A percentile compares a stretch with the other conserved stretches of the same genome.
phyloP scores from a whole-genome alignment of 2,888 invertebrate genomes.

The Acanthopleura granulata region DNA sequence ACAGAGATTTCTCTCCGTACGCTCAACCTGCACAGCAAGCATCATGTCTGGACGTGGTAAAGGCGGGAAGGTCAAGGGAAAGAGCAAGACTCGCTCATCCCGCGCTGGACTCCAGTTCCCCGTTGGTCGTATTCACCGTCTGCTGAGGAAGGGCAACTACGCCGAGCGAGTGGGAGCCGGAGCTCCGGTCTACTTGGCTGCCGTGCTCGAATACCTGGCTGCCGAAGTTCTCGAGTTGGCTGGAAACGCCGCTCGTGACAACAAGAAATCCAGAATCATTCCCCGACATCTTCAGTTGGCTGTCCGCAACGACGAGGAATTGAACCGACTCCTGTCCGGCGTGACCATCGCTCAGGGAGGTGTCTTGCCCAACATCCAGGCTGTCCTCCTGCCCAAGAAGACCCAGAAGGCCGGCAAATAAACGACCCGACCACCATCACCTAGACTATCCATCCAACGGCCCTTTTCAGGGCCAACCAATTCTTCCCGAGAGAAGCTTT shows the following conservation, averaged over 20 bases:
- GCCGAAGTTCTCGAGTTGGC: conserved; percentile 74
- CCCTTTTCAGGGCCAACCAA: too few relatives aligned
- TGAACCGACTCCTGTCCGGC: conserved; percentile 80
- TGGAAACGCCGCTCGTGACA: conserved; percentile 71
- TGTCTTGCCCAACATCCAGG: conserved; percentile 83
- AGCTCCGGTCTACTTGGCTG: conserved; percentile 62
- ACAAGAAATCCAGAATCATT: conserved; percentile 78
- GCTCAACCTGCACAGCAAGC: too few relatives aligned
- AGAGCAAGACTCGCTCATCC: conserved; percentile 57
- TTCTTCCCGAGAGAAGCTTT: not conserved
- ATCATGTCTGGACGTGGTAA: conserved; percentile 66
- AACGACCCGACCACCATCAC: too few relatives aligned
- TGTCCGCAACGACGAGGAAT: conserved; percentile 84
- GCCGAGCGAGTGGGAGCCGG: conserved; percentile 63
- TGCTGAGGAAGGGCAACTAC: conserved; percentile 64
- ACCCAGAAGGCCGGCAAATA: conserved; percentile 62
- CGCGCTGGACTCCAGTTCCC: conserved; percentile 64
- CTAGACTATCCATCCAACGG: not conserved
- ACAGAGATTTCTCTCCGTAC: too few relatives aligned
- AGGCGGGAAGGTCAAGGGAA: conserved; percentile 60
- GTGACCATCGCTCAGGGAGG: conserved; percentile 88
- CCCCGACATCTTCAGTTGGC: conserved; percentile 84
- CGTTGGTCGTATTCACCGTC: conserved; percentile 64
- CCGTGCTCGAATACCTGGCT: conserved; percentile 70
- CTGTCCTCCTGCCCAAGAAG: conserved; percentile 82